Conservation (phyloP, 2,797 vertebrate species). For the Triplophysa yarkandensis region DNA sequence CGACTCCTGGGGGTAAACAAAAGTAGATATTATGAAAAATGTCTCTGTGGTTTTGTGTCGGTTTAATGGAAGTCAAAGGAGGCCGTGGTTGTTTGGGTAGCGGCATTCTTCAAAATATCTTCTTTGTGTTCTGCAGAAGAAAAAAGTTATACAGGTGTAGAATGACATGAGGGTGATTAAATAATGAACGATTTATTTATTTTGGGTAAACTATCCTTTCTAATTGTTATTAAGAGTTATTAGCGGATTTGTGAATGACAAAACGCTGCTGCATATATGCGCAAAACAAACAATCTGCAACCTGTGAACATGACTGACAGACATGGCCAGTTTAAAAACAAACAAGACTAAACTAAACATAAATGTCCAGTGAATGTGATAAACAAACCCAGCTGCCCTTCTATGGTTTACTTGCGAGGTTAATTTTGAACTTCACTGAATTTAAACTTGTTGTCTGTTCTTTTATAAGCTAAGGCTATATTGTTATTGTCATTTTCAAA, state of each 20-base stretch:
- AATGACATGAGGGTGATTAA: no score
- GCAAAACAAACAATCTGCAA: background rate
- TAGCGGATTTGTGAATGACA: constrained; percentile 8
- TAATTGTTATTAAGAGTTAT: constrained; percentile 22
- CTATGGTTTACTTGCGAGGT: constrained; percentile 58
- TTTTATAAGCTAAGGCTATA: constrained; percentile 61
- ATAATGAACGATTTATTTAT: background rate
- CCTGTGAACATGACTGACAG: constrained; percentile 57
- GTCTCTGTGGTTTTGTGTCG: no score
- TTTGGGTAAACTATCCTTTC: background rate
- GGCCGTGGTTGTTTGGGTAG: no score
- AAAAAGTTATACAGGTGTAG: no score
- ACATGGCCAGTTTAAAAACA: constrained; percentile 67
- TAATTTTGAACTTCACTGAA: constrained; percentile 52
- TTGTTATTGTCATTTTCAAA: constrained; percentile 51
- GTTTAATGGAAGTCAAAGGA: no score
- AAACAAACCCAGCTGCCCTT: constrained; percentile 58
- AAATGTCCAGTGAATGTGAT: background rate
- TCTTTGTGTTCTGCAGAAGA: no score
- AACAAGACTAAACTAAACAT: constrained; percentile 7
- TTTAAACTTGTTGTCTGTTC: constrained; percentile 65
- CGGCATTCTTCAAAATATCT: no score
- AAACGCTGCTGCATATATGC: background rate
- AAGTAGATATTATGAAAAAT: no score
- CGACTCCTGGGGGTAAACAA: no score